A percentile compares a stretch with the other conserved stretches of the same genome.
Evolutionary conservation across 2,113 vertebrate genomes (phyloP).

Genomic region (Thamnaconus septentrionalis): DNA sequence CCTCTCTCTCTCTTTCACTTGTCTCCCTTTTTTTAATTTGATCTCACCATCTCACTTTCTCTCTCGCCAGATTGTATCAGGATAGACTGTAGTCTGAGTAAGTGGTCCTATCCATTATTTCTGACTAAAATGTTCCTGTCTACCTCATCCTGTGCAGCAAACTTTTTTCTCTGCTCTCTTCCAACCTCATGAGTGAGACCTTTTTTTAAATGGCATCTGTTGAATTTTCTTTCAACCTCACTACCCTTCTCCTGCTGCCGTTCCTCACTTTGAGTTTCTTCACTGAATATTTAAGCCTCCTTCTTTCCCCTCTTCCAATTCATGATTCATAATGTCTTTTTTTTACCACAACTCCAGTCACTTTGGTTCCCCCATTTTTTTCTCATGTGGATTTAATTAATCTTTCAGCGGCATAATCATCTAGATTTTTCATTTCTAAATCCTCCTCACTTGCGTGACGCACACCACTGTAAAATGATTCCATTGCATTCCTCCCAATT

Average conservation of each 20-base stretch:
- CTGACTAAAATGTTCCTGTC: slow-evolving; percentile 58
- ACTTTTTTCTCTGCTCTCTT: slow-evolving; percentile 30
- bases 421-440: slow-evolving; percentile 6
- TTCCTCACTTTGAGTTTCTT: slow-evolving; percentile 1
- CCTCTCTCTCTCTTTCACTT: slow-evolving; percentile 58
- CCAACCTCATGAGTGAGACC: slow-evolving; percentile 19
- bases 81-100: slow-evolving; percentile 96
- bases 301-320: background rate
- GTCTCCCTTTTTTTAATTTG: slow-evolving; percentile 67
- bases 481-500: slow-evolving; percentile 5
- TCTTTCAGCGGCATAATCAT: slow-evolving; percentile 32
- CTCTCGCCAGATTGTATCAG: slow-evolving; percentile 93
- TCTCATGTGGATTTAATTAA: slow-evolving; percentile 34
- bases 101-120: slow-evolving; percentile 80
- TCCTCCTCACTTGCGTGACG: slow-evolving; percentile 5
- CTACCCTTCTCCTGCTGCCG: background rate
- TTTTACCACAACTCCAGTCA: slow-evolving; percentile 8
- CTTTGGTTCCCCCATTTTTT: slow-evolving; percentile 18
- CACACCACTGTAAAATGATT: slow-evolving; percentile 28
- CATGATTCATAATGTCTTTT: background rate
- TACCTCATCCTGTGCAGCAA: slow-evolving; percentile 50
- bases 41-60: slow-evolving; percentile 85
- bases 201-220: background rate
- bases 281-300: background rate
- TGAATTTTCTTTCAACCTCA: no score